Evolutionary conservation across 2,797 vertebrate genomes (phyloP).

Genomic region (Coregonus suidteri): DNA sequence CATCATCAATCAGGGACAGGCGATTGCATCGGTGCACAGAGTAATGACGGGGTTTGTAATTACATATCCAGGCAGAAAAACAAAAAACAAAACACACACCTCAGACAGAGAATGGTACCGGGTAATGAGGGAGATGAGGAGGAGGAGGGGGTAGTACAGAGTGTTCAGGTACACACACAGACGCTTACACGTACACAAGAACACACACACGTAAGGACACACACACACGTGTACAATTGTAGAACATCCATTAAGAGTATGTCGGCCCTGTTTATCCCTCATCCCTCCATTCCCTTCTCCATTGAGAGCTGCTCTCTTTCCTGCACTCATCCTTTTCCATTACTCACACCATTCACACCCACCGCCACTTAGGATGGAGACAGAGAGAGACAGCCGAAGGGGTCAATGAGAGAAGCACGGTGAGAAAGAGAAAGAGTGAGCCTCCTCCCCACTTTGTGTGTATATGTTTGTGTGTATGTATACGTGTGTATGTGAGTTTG

Average conservation of each 20-base stretch:
- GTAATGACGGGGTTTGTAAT: conserved; percentile 35
- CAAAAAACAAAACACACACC: conserved; percentile 6
- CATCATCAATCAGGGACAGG: conserved; percentile 19
- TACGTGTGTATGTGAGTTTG: background rate
- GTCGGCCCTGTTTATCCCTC: background rate
- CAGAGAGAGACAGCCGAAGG: background rate
- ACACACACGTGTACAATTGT: background rate
- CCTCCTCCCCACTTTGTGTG: background rate
- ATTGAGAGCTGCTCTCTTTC: background rate
- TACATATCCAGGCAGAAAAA: conserved; percentile 16
- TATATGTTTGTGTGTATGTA: background rate
- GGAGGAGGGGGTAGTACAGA: background rate
- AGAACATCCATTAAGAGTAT: background rate
- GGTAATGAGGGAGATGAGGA: background rate
- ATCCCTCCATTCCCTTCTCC: background rate
- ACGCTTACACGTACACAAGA: background rate
- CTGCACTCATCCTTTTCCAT: background rate
- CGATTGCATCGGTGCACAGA: conserved; percentile 21
- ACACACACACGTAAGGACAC: background rate
- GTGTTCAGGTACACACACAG: background rate
- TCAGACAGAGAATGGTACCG: background rate
- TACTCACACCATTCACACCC: background rate
- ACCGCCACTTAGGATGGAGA: conserved; percentile 1
- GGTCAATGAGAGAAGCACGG: background rate
- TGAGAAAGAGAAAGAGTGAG: background rate